Evolutionary conservation across 2,113 vertebrate species (phyloP).

Genomic region (Pangasianodon gigas): DNA sequence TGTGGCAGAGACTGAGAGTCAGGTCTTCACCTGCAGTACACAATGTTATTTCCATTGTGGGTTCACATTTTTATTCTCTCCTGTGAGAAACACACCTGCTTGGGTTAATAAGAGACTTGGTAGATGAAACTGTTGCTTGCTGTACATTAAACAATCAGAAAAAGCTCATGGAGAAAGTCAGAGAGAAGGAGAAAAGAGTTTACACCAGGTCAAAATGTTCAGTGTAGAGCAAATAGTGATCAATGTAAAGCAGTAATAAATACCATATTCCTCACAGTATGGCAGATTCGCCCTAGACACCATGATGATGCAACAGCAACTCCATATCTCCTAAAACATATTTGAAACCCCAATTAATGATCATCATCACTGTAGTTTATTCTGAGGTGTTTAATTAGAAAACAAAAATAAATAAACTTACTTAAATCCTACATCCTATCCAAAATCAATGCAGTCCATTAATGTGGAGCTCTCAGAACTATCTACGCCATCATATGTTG

Average conservation of each 20-base stretch:
- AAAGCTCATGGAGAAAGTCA: background rate
- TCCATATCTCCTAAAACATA: background rate
- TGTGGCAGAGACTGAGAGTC: constrained; percentile 19
- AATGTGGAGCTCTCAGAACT: background rate
- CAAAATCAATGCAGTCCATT: background rate
- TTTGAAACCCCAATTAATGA: background rate
- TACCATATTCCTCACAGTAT: background rate
- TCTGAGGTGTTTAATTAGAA: background rate
- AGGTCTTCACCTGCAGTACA: background rate
- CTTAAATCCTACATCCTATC: too few species aligned
- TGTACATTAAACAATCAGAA: background rate
- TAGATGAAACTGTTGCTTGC: background rate
- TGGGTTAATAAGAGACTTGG: background rate
- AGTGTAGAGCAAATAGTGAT: background rate
- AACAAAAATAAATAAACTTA: background rate
- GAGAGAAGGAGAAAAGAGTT: background rate
- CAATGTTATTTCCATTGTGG: constrained; percentile 9
- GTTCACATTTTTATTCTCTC: background rate
- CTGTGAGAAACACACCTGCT: constrained; percentile 1
- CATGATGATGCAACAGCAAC: background rate
- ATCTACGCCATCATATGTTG: background rate
- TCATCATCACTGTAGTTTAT: background rate
- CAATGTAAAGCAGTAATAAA: background rate
- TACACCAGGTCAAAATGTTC: background rate
- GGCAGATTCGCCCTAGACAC: background rate